These are phyloP conservation scores for Nomada ferruginata DNA, from an alignment of 2,888 invertebrate genomes.

Conservation along the genomic window DNA sequence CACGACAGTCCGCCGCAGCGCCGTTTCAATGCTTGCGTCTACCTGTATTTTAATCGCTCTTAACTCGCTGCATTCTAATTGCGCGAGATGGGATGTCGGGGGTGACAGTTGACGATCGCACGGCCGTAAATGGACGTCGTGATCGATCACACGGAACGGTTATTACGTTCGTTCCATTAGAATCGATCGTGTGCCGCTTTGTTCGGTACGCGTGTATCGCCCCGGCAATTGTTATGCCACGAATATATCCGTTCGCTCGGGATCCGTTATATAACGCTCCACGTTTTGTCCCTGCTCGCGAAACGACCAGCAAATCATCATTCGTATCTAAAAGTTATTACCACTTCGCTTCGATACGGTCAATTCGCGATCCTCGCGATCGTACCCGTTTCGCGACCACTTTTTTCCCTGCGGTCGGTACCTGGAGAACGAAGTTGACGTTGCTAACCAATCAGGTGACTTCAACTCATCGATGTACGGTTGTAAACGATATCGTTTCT, in stretches of 20 bases:
- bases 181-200: slow-evolving; percentile 48
- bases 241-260: slow-evolving; percentile 34
- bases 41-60: slow-evolving; percentile 64
- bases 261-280: slow-evolving; percentile 52
- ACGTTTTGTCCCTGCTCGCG: slow-evolving; percentile 12
- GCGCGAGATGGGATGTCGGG: slow-evolving; percentile 52
- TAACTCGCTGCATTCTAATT: slow-evolving; percentile 53
- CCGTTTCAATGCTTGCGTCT: slow-evolving; percentile 31
- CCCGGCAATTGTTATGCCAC: slow-evolving; percentile 58
- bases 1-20: slow-evolving; percentile 31
- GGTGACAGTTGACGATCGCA: slow-evolving; percentile 52
- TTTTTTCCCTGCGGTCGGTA: neutral
- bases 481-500: slow-evolving; percentile 23
- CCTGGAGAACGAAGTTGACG: neutral
- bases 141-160: slow-evolving; percentile 61
- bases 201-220: slow-evolving; percentile 35
- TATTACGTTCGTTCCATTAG: slow-evolving; percentile 55
- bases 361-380: neutral
- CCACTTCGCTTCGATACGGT: neutral
- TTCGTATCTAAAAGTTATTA: neutral
- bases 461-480: neutral
- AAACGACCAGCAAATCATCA: slow-evolving; percentile 9
- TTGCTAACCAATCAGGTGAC: neutral
- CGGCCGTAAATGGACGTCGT: slow-evolving; percentile 66
- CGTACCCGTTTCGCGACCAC: neutral